These are phyloP conservation scores for Germaria angustata DNA, from an alignment of 2,888 invertebrate genomes.

Conservation along the genomic window DNA sequence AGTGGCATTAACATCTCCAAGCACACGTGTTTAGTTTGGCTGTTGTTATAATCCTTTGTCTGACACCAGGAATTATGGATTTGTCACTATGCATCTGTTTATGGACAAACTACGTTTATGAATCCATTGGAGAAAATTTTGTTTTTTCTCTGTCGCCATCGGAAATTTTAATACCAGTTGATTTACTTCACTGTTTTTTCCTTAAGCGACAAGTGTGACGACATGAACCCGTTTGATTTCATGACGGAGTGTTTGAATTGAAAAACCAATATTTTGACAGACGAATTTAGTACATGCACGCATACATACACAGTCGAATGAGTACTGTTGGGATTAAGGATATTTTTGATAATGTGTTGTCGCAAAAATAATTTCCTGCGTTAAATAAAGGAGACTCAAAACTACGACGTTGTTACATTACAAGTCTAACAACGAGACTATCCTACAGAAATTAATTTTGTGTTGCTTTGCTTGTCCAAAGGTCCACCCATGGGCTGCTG, in stretches of 20 bases:
- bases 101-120: not conserved
- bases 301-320: not conserved
- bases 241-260: slow-evolving; percentile 48
- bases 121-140: no score
- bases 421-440: not conserved
- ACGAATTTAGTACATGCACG: not conserved
- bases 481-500: not conserved
- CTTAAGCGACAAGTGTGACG: not conserved
- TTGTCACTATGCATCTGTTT: not conserved
- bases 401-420: not conserved
- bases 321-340: not conserved
- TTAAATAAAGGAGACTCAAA: slow-evolving; percentile 3
- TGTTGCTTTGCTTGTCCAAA: not conserved
- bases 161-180: not conserved
- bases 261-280: slow-evolving; percentile 39
- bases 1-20: not conserved
- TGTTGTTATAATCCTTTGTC: not conserved
- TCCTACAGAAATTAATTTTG: not conserved
- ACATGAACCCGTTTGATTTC: slow-evolving; percentile 31
- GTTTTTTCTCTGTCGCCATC: slow-evolving; percentile 18
- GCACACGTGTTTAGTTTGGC: not conserved
- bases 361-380: slow-evolving; percentile 16
- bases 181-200: not conserved
- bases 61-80: slow-evolving; percentile 23
- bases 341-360: slow-evolving; percentile 9